phyloP scores from a whole-genome alignment of 2,797 vertebrate genomes.

The Ciconia nigra region DNA sequence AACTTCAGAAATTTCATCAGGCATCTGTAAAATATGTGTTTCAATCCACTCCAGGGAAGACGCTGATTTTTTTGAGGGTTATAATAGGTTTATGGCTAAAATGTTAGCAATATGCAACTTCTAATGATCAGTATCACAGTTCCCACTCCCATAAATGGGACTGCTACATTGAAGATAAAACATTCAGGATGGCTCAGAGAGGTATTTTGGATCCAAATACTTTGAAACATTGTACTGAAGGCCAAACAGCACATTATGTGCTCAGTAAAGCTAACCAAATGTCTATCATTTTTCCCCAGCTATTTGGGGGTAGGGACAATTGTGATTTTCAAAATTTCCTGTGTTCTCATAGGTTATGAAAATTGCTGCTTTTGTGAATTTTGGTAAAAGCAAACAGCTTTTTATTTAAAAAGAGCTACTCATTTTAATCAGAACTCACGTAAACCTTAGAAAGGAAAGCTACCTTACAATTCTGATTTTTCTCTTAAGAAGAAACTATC shows the following conservation, averaged over 20 bases:
- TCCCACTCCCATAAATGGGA: not conserved
- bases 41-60: not conserved
- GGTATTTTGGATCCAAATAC: constrained; percentile 27
- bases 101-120: not conserved
- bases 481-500: not conserved
- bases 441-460: not conserved
- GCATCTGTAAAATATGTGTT: not conserved
- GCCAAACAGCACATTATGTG: constrained; percentile 8
- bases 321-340: constrained; percentile 19
- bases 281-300: not conserved
- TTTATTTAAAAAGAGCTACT: not conserved
- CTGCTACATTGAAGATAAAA: not conserved
- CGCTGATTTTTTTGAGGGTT: not conserved
- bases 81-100: not conserved
- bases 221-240: constrained; percentile 10
- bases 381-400: not conserved
- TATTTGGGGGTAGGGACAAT: not conserved
- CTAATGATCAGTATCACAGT: constrained; percentile 33
- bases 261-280: constrained; percentile 46
- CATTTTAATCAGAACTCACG: not conserved
- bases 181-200: constrained; percentile 3
- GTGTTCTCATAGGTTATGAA: not conserved
- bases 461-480: not conserved
- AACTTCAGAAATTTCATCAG: not conserved
- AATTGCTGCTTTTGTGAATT: constrained; percentile 21